Evolutionary conservation across 1,140 invertebrate species (phyloP).

Genomic region (Lineus longissimus): DNA sequence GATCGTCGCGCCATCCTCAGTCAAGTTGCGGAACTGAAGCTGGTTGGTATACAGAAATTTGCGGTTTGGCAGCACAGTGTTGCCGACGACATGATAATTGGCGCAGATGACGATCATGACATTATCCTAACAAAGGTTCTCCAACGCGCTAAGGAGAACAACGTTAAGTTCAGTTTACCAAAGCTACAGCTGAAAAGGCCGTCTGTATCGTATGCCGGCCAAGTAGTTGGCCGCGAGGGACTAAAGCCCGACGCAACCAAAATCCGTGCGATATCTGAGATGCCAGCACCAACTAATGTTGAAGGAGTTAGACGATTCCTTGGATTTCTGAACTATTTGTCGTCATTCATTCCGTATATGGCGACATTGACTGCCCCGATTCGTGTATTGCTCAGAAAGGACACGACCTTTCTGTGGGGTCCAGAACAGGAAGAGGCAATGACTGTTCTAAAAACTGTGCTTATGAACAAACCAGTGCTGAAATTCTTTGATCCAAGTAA

Average conservation of each 20-base stretch:
- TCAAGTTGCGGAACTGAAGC: no score
- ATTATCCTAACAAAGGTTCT: constrained; percentile 17
- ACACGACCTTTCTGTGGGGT: constrained; percentile 19
- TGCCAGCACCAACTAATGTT: constrained; percentile 41
- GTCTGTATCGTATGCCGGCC: constrained; percentile 20
- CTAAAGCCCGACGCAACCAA: constrained; percentile 43
- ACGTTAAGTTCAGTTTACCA: constrained; percentile 21
- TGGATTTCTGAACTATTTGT: constrained; percentile 26
- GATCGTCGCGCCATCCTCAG: no score
- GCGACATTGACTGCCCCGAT: constrained; percentile 22
- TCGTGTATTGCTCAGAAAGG: constrained; percentile 18
- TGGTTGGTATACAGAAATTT: no score
- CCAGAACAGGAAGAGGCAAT: constrained; percentile 10
- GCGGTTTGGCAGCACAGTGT: no score
- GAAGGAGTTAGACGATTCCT: constrained; percentile 24
- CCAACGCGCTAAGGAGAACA: constrained; percentile 8
- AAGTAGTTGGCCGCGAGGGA: constrained; percentile 14
- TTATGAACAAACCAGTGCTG: no score
- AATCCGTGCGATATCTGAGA: constrained; percentile 45
- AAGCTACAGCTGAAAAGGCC: constrained; percentile 16
- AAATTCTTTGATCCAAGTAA: no score
- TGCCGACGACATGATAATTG: constrained; percentile 14
- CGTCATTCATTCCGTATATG: constrained; percentile 26
- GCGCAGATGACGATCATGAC: constrained; percentile 20
- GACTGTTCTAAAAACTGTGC: no score